Evolutionary conservation across 2,113 vertebrate species (phyloP).

Genomic region (Eolophus roseicapilla): DNA sequence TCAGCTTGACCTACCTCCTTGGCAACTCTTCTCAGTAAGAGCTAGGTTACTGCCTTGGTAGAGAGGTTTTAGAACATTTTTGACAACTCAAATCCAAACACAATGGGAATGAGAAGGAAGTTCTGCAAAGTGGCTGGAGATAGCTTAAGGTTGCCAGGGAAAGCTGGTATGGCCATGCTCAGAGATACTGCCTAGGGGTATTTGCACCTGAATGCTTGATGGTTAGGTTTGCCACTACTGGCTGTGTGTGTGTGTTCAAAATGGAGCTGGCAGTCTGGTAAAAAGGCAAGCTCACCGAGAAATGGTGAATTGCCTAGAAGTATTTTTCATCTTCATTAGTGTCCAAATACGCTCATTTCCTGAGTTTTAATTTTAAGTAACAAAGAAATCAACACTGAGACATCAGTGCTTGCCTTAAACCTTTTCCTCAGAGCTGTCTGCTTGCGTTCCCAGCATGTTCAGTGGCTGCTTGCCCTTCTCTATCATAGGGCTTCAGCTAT

Average conservation of each 20-base stretch:
- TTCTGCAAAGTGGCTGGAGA: background rate
- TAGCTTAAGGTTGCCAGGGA: background rate
- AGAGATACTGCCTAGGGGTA: background rate
- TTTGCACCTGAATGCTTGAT: background rate
- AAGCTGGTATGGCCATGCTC: accelerated
- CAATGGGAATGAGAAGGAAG: background rate
- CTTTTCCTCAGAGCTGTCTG: background rate
- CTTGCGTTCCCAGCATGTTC: background rate
- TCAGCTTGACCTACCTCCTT: background rate
- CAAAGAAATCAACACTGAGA: background rate
- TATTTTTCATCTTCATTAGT: background rate
- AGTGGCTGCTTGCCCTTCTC: background rate
- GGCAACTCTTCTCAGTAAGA: background rate
- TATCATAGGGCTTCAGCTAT: background rate
- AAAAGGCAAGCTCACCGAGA: background rate
- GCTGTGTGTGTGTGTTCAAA: accelerated
- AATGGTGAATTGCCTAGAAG: background rate
- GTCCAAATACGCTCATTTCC: background rate
- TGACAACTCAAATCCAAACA: background rate
- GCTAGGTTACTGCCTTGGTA: background rate
- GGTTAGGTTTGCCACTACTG: background rate
- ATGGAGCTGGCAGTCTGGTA: background rate
- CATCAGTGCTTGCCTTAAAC: background rate
- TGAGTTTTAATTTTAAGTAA: background rate
- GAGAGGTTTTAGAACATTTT: background rate